Percentiles rank a stretch among this genome's conserved stretches.
phyloP scores from a whole-genome alignment of 2,797 vertebrate genomes.

The Adelosebastes latens region DNA sequence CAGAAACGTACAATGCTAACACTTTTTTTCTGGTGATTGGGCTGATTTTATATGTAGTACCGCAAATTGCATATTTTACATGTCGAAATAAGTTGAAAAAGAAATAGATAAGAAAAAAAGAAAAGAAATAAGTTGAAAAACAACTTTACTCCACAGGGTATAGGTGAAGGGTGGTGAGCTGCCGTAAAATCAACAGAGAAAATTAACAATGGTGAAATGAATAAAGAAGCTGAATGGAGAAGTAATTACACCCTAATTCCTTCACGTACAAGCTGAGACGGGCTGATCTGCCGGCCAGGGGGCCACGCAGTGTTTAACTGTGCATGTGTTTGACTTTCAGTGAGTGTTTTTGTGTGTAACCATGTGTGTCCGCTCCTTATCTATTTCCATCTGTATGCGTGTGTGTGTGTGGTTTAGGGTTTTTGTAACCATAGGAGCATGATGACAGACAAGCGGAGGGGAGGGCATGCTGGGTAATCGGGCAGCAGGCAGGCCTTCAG shows the following conservation, averaged over 20 bases:
- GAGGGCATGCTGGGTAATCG: slow-evolving; percentile 44
- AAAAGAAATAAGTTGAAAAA: background rate
- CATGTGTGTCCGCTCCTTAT: background rate
- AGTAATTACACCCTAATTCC: slow-evolving; percentile 41
- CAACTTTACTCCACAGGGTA: background rate
- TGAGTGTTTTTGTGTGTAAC: slow-evolving; percentile 29
- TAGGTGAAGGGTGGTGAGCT: background rate
- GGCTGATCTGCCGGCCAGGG: slow-evolving; percentile 21
- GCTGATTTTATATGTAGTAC: background rate
- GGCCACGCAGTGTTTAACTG: slow-evolving; percentile 46
- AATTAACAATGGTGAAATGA: background rate
- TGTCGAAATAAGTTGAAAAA: background rate
- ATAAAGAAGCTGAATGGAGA: slow-evolving; percentile 9
- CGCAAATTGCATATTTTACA: background rate
- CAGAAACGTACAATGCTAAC: too few relatives aligned
- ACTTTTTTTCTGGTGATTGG: background rate
- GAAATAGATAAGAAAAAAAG: too few relatives aligned
- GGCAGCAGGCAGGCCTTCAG: slow-evolving; percentile 70
- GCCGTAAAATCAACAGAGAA: background rate
- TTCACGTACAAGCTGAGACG: slow-evolving; percentile 47
- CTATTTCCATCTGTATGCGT: background rate
- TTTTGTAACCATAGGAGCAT: slow-evolving; percentile 70
- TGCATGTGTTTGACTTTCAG: slow-evolving; percentile 32
- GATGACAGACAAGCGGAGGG: slow-evolving; percentile 68
- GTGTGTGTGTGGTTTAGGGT: slow-evolving; percentile 34